These are phyloP conservation scores for Indicator indicator DNA, from an alignment of 2,113 vertebrate genomes.

Conservation along the genomic window DNA sequence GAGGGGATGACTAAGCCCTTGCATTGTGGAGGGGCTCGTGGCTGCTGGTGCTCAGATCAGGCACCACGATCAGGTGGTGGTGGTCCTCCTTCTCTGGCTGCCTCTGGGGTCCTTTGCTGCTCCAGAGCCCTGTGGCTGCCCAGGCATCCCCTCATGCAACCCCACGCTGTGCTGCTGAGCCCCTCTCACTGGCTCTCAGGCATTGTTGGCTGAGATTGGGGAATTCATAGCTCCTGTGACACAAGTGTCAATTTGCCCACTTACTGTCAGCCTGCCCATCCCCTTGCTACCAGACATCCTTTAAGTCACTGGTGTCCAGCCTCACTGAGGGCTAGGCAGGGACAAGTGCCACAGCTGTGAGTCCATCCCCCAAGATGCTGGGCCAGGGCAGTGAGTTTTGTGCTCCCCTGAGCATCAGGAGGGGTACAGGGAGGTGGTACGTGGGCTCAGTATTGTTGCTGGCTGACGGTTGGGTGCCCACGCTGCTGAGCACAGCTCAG, in stretches of 20 bases:
- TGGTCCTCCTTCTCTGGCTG: background rate
- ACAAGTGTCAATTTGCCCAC: background rate
- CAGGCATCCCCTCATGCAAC: background rate
- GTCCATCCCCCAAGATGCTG: accelerated
- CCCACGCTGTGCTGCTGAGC: background rate
- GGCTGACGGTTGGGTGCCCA: accelerated
- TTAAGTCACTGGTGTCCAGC: background rate
- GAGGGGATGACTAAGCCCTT: background rate
- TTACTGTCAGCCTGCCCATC: background rate
- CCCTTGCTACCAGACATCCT: background rate
- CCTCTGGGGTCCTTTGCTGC: background rate
- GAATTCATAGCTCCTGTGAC: background rate
- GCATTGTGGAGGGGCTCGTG: accelerated
- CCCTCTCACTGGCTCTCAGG: background rate
- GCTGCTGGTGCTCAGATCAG: background rate
- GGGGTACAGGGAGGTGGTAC: background rate
- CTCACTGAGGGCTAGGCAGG: background rate
- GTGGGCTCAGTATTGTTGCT: background rate
- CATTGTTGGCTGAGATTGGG: accelerated
- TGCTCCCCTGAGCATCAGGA: accelerated
- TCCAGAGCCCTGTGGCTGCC: accelerated
- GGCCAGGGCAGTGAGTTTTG: background rate
- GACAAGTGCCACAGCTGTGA: accelerated
- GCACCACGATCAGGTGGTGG: too few species aligned
- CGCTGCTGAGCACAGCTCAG: background rate